Evolutionary conservation across 2,888 invertebrate species (phyloP).

Genomic region (Scaeva pyrastri): DNA sequence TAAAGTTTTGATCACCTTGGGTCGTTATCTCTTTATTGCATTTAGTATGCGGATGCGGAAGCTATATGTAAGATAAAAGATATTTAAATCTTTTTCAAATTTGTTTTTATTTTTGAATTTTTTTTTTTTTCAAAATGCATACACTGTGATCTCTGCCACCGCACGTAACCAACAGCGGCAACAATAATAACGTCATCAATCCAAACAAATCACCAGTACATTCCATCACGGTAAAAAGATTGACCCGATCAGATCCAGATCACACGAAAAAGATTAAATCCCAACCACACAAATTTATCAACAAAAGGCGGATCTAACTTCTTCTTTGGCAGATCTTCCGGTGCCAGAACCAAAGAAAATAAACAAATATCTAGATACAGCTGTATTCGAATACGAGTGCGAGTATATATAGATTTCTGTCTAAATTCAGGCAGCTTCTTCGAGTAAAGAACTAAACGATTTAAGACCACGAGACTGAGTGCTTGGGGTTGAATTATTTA

Average conservation of each 20-base stretch:
- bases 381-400: no score
- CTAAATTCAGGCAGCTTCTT: not conserved
- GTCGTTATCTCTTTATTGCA: constrained; percentile 56
- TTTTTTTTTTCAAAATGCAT: constrained; percentile 52
- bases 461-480: constrained; percentile 69
- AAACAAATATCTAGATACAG: constrained; percentile 9
- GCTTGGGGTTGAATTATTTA: constrained; percentile 65
- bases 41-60: constrained; percentile 49
- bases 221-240: constrained; percentile 65
- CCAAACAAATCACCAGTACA: constrained; percentile 53
- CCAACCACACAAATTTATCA: constrained; percentile 20
- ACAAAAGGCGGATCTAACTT: constrained; percentile 34
- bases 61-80: constrained; percentile 41
- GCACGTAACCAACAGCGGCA: constrained; percentile 37
- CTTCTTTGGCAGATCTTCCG: constrained; percentile 56
- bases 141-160: constrained; percentile 64
- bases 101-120: not conserved
- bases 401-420: not conserved
- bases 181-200: constrained; percentile 58
- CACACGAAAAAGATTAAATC: constrained; percentile 15
- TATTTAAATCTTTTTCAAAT: constrained; percentile 1
- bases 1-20: constrained; percentile 44
- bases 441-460: constrained; percentile 57
- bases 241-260: constrained; percentile 35
- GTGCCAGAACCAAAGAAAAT: constrained; percentile 29